A percentile compares a stretch with the other conserved stretches of the same genome.
These are phyloP conservation scores for Eumerus sabulonum DNA, from an alignment of 2,888 invertebrate species.

Conservation along the genomic window DNA sequence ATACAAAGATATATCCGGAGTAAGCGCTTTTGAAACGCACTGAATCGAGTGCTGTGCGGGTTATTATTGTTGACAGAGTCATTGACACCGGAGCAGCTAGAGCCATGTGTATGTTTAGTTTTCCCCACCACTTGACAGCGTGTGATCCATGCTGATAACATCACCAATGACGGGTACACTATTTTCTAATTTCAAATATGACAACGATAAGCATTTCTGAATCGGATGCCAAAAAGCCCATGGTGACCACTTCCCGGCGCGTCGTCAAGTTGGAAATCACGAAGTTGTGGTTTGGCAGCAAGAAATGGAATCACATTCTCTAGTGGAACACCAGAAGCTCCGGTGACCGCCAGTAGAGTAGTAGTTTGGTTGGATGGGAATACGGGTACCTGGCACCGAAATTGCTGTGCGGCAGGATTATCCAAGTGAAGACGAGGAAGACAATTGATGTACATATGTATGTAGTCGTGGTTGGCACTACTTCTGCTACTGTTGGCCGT, in stretches of 20 bases:
- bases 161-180: not conserved
- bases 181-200: not conserved
- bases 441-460: slow-evolving; percentile 43
- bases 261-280: slow-evolving; percentile 31
- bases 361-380: not conserved
- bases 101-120: slow-evolving; percentile 1
- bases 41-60: not conserved
- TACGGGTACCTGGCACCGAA: slow-evolving; percentile 52
- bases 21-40: too few species aligned
- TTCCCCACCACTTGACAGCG: slow-evolving; percentile 11
- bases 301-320: slow-evolving; percentile 15
- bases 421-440: slow-evolving; percentile 31
- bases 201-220: slow-evolving; percentile 34
- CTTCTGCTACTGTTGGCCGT: slow-evolving; percentile 10
- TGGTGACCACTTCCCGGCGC: slow-evolving; percentile 40
- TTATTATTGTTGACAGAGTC: slow-evolving; percentile 22
- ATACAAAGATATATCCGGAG: too few species aligned
- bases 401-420: slow-evolving; percentile 46
- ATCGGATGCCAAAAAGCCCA: not conserved
- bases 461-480: too few species aligned
- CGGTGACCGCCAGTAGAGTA: slow-evolving; percentile 46
- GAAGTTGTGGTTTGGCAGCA: slow-evolving; percentile 16
- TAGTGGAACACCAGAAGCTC: slow-evolving; percentile 38
- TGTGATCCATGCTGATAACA: slow-evolving; percentile 33
- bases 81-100: slow-evolving; percentile 19